Evolutionary conservation across 2,797 vertebrate genomes (phyloP), one percentile per base, ranked within the genome.

Genomic region (Eupleurogrammus muticus): DNA sequence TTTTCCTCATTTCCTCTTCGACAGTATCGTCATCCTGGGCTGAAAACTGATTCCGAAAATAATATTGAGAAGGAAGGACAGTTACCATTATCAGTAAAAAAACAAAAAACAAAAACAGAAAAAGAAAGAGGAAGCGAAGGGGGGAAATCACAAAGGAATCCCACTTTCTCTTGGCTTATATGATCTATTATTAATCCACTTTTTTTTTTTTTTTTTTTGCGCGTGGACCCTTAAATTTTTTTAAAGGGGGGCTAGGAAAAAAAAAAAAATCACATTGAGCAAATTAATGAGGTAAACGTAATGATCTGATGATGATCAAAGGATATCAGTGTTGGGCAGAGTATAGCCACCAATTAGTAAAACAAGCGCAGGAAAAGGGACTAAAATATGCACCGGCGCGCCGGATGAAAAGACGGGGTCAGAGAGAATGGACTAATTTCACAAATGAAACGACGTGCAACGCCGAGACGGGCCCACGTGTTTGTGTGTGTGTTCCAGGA

Each of bases 271-370:
- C 87, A 91, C 89, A 91, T 90, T 79, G 86, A 88, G 90, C 74
- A 92, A 93, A 94, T 94, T 95, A 95, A 95, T 93, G 94, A 95
- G 93, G 93, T 94, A 94, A 94, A 94, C 78, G 94, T 95, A 95
- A 94, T 95, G 93, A 95, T 95, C 91, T 92, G 89, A 90, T n/a
- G 87, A 94, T 94, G 94, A 95, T 95, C 94, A 95, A 95, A 95
- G 93, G 87, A 92, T 92, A 94, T 93, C 92, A 91, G 92, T 89
- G 91, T 90, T 92, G 91, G 93, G 93, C 91, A 90, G 92, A 93
- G 91, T 92, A 92, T 87, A 93, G 92, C 92, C 94, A 94, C 92
- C 93, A 95, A 95, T 95, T 95, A 94, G 93, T 86, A 90, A 94
- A 93, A 94, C 92, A 94, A 93, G 93, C 91, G 77, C 86, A 91